These are phyloP conservation scores for Cossypha caffra DNA, from an alignment of 2,797 vertebrate species.

Conservation along the genomic window DNA sequence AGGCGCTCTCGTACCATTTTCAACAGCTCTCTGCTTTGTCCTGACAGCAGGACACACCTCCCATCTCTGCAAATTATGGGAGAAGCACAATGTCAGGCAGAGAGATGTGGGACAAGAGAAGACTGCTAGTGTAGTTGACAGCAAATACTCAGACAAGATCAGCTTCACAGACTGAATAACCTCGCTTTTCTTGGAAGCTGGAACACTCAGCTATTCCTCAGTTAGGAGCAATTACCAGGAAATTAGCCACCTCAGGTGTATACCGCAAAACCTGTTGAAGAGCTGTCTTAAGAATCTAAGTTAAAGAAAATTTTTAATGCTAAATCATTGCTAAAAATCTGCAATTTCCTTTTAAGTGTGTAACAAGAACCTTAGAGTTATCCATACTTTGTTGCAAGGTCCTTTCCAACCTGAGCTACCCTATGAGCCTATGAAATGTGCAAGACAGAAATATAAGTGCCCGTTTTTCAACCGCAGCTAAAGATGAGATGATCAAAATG, in stretches of 20 bases:
- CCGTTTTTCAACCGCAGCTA: background rate
- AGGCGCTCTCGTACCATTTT: background rate
- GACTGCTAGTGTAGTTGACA: background rate
- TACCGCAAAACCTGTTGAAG: background rate
- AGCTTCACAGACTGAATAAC: background rate
- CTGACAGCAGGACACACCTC: background rate
- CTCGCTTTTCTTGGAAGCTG: background rate
- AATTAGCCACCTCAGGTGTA: background rate
- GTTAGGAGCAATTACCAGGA: background rate
- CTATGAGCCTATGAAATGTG: background rate
- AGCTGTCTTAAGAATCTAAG: background rate
- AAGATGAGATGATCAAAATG: background rate
- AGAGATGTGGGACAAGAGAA: background rate
- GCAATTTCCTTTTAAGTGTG: background rate
- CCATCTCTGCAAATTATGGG: background rate
- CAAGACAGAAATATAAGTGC: fast-evolving
- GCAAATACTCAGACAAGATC: background rate
- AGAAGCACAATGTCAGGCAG: background rate
- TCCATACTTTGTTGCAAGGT: fast-evolving
- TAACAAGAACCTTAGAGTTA: background rate
- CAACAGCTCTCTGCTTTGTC: background rate
- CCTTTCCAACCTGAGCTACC: background rate
- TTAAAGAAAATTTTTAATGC: background rate
- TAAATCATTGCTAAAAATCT: background rate
- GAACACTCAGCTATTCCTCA: background rate